Evolutionary conservation across 2,113 vertebrate genomes (phyloP), one percentile per base, ranked within the genome.

Genomic region (Pomatorhinus ruficollis): DNA sequence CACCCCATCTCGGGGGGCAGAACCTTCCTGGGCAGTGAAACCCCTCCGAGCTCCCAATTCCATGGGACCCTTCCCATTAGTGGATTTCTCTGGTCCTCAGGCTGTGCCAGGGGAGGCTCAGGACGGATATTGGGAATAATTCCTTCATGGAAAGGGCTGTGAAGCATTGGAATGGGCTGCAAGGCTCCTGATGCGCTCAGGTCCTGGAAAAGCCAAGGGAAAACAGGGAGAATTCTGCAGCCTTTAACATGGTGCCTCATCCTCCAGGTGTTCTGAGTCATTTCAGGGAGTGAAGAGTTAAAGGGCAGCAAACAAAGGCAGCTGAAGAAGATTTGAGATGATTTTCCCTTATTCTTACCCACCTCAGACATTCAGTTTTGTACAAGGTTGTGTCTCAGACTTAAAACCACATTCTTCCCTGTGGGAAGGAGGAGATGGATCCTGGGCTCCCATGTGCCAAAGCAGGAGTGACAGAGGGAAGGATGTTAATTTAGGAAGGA

Each of bases 11-110:
- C 0, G 0, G 7, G 49, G 28, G 60, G 31, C 27, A 70, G 65
- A 49, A 33, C 60, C 25, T 18, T 64, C 28, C 35, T 25, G 27
- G 24, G 66, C 70, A 45, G 25, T 17, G 50, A 27, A 76, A 49
- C 19, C 39, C 6, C 39, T 25, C 52, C 0, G 0, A 39, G n/a
- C 5, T 76, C 11, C 53, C 9, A 1, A 4, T 16, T 37, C 72
- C 15, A 33, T 2, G 22, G 31, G 12, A 40, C 3, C 24, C 25
- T n/a, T 28, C 57, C 49, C 66, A 16, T 10, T 1, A 30, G n/a
- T 5, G 47, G 44, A 31, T 61, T 71, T 37, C 31, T 44, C 31
- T 25, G 44, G 9, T 17, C 35, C 47, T 40, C 75, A 21, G 3
- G 23, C 35, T 42, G 59, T 22, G 59, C 31, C 50, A 37, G 59